Evolutionary conservation across 2,888 invertebrate species (phyloP).

Genomic region (Eupithecia centaureata): DNA sequence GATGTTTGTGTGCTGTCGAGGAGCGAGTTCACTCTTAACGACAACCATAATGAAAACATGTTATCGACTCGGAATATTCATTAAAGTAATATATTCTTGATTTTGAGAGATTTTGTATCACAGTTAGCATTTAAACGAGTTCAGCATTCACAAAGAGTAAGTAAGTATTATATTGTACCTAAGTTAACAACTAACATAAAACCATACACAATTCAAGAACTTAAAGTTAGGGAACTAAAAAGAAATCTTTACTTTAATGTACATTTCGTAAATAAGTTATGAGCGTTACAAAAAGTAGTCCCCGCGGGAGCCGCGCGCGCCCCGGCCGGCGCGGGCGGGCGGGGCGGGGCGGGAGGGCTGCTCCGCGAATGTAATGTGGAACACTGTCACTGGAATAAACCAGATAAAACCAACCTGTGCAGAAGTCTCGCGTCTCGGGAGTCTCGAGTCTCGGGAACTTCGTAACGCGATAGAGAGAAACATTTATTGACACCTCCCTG

Average conservation of each 20-base stretch:
- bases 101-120: too few species aligned
- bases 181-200: neutral
- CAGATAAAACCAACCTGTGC: neutral
- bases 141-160: neutral
- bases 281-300: conserved; percentile 21
- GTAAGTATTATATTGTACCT: too few species aligned
- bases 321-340: neutral
- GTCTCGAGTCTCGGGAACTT: neutral
- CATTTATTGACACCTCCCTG: too few species aligned
- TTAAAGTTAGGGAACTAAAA: conserved; percentile 13
- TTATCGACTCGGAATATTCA: too few species aligned
- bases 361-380: neutral
- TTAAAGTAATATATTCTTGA: too few species aligned
- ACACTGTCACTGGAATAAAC: neutral
- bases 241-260: conserved; percentile 21
- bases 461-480: too few species aligned
- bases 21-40: too few species aligned
- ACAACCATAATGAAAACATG: too few species aligned
- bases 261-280: conserved; percentile 30
- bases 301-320: conserved; percentile 10
- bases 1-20: too few species aligned
- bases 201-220: neutral
- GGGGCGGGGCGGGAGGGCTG: neutral
- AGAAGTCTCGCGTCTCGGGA: neutral
- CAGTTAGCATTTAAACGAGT: neutral